Evolutionary conservation across 2,113 vertebrate species (phyloP).

Genomic region (Riparia riparia): DNA sequence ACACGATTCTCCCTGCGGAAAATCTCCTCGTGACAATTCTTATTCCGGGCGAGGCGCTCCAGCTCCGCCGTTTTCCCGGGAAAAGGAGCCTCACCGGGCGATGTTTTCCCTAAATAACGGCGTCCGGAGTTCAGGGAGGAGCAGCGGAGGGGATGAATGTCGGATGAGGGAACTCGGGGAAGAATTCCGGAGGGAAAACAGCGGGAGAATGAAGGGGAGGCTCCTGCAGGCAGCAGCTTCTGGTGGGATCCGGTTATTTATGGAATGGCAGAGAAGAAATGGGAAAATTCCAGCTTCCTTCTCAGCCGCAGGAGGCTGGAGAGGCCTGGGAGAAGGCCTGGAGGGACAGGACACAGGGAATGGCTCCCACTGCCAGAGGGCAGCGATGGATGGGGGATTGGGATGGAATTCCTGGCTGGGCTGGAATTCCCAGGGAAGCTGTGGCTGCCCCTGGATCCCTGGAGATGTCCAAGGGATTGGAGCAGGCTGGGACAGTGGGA

Average conservation of each 20-base stretch:
- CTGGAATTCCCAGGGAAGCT: neutral
- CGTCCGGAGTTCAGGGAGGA: neutral
- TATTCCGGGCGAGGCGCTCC: neutral
- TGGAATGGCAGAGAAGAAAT: neutral
- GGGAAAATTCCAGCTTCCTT: neutral
- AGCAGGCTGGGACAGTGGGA: no score
- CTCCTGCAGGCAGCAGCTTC: neutral
- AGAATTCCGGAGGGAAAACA: neutral
- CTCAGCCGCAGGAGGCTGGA: neutral
- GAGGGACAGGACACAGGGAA: neutral
- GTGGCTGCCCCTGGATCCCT: neutral
- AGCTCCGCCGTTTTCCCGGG: neutral
- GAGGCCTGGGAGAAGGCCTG: neutral
- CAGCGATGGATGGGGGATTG: neutral
- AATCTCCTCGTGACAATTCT: neutral
- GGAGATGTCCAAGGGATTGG: no score
- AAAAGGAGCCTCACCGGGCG: neutral
- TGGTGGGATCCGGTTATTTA: neutral
- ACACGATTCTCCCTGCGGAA: neutral
- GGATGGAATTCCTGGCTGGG: neutral
- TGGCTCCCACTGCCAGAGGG: neutral
- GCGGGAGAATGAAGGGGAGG: neutral
- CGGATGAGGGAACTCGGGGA: neutral
- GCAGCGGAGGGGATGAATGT: neutral
- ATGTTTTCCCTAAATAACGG: neutral